Conservation (phyloP, 2,888 invertebrate genomes). For the Byasa hedistus region DNA sequence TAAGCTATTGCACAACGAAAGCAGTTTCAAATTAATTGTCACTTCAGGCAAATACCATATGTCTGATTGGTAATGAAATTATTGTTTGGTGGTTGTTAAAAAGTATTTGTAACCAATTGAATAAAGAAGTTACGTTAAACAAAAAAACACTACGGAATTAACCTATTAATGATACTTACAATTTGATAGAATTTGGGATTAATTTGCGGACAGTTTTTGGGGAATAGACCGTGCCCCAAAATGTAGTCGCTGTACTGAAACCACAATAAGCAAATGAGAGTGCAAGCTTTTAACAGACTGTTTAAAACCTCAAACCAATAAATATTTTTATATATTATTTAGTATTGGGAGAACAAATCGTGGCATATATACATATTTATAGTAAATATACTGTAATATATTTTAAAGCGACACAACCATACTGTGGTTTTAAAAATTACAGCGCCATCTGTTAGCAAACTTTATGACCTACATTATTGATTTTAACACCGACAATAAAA, state of each 20-base stretch:
- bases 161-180: background rate
- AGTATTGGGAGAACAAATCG: background rate
- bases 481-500: too few relatives aligned
- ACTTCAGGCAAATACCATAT: too few relatives aligned
- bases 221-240: background rate
- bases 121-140: background rate
- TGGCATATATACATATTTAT: background rate
- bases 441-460: too few relatives aligned
- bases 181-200: background rate
- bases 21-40: too few relatives aligned
- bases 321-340: background rate
- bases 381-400: background rate
- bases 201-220: background rate
- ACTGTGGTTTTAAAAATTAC: background rate
- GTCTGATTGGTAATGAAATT: too few relatives aligned
- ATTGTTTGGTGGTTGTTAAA: too few relatives aligned
- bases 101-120: background rate
- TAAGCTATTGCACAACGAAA: too few relatives aligned
- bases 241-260: constrained; percentile 2
- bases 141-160: background rate
- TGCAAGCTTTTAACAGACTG: too few relatives aligned
- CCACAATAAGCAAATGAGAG: background rate
- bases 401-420: too few relatives aligned
- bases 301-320: too few relatives aligned
- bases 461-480: too few relatives aligned